Evolutionary conservation across 2,113 vertebrate genomes (phyloP), one percentile per base, ranked within the genome.

Genomic region (Plotosus lineatus): DNA sequence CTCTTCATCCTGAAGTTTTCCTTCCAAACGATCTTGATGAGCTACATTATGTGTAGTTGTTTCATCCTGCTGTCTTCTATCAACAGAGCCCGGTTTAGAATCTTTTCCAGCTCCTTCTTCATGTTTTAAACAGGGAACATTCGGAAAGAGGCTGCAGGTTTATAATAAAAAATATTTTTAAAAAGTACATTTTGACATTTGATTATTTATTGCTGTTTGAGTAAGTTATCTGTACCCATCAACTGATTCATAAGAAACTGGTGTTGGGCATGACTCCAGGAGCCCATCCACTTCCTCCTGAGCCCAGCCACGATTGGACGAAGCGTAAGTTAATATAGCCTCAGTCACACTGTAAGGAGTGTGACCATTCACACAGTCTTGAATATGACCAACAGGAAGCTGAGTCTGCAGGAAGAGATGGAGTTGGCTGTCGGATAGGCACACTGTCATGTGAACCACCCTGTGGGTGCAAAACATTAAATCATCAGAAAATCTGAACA

Each of bases 341-440:
- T 96, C 96, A 0, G 93, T 96, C 78, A 98, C 97, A 0, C 92
- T 91, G 92, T 91, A 92, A 0, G 95, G 76, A 11, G 95, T 95
- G 84, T 87, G 95, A 79, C 97, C 97, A 68, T 95, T 95, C 36
- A 98, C 96, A 0, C 96, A 98, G 11, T 95, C 94, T 90, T 93
- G 93, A 36, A 99, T 98, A 93, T 97, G 95, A 0, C 94, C 90
- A 0, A 96, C 87, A 0, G 97, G 93, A 82, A 99, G 95, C 90
- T 98, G 97, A 44, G 96, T 99, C 94, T 98, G 97, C 88, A 99
- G 93, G 91, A 98, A 99, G 50, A 99, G 96, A 91, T 98, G 97
- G 65, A 99, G 91, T 82, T 96, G 96, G 89, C 97, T 99, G 93
- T 99, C 97, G 0, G 97, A 99, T 82, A 99, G 93, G 14, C 97